Conservation (phyloP, 2,113 vertebrate species). For the Cryptotis parvus region DNA sequence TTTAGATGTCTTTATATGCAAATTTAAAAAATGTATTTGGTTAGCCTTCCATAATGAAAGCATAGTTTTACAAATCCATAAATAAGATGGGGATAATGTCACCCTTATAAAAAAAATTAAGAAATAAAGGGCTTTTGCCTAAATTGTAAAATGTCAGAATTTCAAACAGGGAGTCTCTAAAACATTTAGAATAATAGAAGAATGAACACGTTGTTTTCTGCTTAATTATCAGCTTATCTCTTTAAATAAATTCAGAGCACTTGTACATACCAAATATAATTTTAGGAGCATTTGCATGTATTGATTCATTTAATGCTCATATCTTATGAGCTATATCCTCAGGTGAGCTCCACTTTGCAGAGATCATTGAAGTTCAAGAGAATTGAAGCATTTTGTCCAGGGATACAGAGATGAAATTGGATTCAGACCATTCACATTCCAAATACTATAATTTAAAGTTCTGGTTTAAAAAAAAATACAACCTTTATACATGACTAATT, state of each 20-base stretch:
- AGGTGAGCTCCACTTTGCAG: neutral
- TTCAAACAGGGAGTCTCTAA: neutral
- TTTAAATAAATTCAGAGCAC: neutral
- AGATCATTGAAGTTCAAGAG: neutral
- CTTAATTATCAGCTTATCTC: neutral
- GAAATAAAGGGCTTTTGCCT: neutral
- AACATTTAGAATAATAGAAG: neutral
- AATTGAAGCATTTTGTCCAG: neutral
- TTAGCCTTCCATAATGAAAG: too few species aligned
- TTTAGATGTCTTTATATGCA: slow-evolving; percentile 48
- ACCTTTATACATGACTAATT: neutral
- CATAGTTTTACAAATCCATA: neutral
- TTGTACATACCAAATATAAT: neutral
- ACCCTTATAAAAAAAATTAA: neutral
- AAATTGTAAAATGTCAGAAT: neutral
- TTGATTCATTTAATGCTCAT: neutral
- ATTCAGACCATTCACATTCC: neutral
- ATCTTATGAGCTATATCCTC: neutral
- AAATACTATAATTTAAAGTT: neutral
- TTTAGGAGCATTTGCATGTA: neutral
- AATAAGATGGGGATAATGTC: slow-evolving; percentile 32
- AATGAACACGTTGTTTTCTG: neutral
- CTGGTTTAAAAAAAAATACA: slow-evolving; percentile 5
- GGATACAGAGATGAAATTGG: neutral
- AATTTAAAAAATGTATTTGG: slow-evolving; percentile 2